Percentiles rank a stretch among this genome's conserved stretches.
phyloP scores from a whole-genome alignment of 2,888 invertebrate genomes.

The Pseudococcus jackbeardsleyi region DNA sequence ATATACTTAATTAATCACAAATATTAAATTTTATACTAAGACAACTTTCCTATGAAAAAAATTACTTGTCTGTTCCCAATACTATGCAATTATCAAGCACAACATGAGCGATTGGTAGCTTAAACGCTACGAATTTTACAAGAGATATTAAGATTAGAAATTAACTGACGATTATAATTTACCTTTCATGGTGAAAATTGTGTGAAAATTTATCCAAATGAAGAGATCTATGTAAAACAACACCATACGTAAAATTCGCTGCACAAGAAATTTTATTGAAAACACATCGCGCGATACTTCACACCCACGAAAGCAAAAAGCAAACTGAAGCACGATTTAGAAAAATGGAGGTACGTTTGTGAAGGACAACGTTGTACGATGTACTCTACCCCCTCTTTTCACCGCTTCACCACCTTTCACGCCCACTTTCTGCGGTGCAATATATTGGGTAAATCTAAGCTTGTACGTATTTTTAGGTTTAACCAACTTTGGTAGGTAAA shows the following conservation, averaged over 20 bases:
- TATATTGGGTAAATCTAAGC: background rate
- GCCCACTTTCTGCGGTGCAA: no score
- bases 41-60: no score
- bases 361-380: conserved; percentile 9
- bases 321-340: background rate
- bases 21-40: background rate
- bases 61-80: no score
- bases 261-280: background rate
- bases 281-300: background rate
- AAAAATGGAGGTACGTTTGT: background rate
- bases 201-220: background rate
- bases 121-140: background rate
- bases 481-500: background rate
- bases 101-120: background rate
- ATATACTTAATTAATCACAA: background rate
- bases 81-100: background rate
- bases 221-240: conserved; percentile 24
- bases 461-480: background rate
- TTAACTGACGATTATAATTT: background rate
- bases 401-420: no score
- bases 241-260: conserved; percentile 27
- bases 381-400: background rate
- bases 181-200: conserved; percentile 15
- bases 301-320: conserved; percentile 21
- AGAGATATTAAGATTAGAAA: background rate